Conservation (phyloP, 1,140 invertebrate genomes). For the Dinoponera quadriceps region DNA sequence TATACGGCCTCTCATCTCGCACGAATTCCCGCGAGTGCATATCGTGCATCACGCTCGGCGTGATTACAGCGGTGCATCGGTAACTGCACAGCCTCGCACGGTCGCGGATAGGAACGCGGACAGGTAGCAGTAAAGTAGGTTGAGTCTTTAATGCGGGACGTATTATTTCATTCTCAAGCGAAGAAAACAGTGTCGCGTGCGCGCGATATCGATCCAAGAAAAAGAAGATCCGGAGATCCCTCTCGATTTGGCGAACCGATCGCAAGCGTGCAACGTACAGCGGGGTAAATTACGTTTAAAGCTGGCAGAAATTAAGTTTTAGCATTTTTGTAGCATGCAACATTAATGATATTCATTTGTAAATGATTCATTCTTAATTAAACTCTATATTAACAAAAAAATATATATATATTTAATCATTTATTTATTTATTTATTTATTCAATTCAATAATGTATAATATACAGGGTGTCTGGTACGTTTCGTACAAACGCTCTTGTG, state of each 20-base stretch:
- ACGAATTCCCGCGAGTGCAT: conserved; percentile 18
- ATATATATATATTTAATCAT: too few relatives aligned
- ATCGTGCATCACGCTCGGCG: conserved; percentile 10
- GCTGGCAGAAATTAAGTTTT: too few relatives aligned
- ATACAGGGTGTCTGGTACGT: too few relatives aligned
- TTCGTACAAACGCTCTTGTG: too few relatives aligned
- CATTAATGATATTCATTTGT: too few relatives aligned
- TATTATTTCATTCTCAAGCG: conserved; percentile 1
- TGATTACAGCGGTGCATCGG: conserved; percentile 23
- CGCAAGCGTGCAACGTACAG: too few relatives aligned
- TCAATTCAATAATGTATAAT: too few relatives aligned
- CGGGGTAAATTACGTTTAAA: too few relatives aligned
- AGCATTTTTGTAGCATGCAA: too few relatives aligned
- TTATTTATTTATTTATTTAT: too few relatives aligned
- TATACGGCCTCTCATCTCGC: conserved; percentile 20
- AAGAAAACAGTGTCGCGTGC: conserved; percentile 3
- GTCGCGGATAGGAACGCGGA: conserved; percentile 17
- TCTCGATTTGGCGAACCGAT: background rate
- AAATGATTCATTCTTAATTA: too few relatives aligned
- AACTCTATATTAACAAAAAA: too few relatives aligned
- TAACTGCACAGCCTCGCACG: background rate
- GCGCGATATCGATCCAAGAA: background rate
- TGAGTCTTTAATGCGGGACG: conserved; percentile 11
- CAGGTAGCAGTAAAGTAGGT: conserved; percentile 40
- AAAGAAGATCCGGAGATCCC: background rate